phyloP scores from a whole-genome alignment of 2,113 vertebrate genomes.

The Pardalotus punctatus region DNA sequence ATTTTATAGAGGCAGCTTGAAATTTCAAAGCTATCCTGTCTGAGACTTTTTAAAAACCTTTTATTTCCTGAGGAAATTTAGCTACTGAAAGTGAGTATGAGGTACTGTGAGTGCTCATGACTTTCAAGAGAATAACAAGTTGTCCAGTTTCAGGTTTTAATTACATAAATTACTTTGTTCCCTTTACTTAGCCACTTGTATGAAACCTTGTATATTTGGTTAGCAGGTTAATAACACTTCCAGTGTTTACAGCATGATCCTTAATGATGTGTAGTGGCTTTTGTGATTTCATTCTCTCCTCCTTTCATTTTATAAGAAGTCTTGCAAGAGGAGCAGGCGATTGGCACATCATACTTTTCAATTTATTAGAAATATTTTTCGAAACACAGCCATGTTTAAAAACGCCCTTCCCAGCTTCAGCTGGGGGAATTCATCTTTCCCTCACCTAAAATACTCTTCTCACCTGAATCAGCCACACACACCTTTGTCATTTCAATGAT shows the following conservation, averaged over 20 bases:
- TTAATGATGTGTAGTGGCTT: background rate
- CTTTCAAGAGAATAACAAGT: background rate
- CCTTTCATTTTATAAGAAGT: background rate
- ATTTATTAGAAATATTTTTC: background rate
- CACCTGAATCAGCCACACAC: background rate
- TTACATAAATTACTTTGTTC: background rate
- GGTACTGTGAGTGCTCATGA: background rate
- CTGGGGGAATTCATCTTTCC: background rate
- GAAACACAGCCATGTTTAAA: background rate
- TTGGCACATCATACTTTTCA: background rate
- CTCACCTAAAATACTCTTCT: background rate
- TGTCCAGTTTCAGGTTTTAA: background rate
- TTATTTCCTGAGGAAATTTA: conserved; percentile 23
- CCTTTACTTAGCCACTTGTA: background rate
- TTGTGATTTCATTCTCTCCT: background rate
- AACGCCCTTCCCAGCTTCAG: background rate
- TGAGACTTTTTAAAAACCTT: background rate
- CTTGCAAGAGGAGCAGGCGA: background rate
- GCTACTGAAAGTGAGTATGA: background rate
- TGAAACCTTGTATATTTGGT: background rate
- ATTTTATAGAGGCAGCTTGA: background rate
- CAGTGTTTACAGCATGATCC: background rate
- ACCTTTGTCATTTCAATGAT: background rate
- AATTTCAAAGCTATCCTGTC: conserved; percentile 19
- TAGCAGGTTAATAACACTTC: background rate